phyloP scores from a whole-genome alignment of 92 coral and sea anemone species.

The Zoanthus sansibaricus region DNA sequence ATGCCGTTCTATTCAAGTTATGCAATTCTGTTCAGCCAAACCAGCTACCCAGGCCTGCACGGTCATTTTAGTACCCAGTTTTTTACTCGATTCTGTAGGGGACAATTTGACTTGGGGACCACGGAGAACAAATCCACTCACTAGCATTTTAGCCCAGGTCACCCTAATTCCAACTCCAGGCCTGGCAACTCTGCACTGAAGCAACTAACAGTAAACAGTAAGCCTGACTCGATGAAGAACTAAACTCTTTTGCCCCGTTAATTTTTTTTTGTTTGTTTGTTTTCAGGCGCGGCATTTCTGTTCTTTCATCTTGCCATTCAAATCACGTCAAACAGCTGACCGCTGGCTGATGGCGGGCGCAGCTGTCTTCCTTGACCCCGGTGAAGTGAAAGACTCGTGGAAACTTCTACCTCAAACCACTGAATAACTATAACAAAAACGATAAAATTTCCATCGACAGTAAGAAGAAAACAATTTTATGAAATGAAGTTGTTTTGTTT shows the following conservation, averaged over 20 bases:
- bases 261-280: neutral
- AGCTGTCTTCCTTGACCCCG: conserved; percentile 89
- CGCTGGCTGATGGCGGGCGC: conserved; percentile 81
- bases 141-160: no score
- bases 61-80: no score
- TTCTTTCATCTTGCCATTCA: conserved; percentile 79
- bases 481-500: neutral
- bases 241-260: neutral
- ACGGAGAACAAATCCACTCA: no score
- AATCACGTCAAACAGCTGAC: conserved; percentile 74
- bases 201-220: no score
- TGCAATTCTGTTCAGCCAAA: no score
- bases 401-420: conserved; percentile 65
- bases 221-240: neutral
- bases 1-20: no score
- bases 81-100: no score
- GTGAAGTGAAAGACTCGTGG: conserved; percentile 84
- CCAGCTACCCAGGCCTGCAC: no score
- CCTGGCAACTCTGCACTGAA: no score
- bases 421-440: neutral
- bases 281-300: conserved; percentile 80
- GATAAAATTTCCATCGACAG: neutral
- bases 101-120: no score
- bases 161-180: no score
- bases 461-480: neutral